These are phyloP conservation scores for Eulimnadia texana DNA, from an alignment of 1,140 invertebrate species.

Conservation along the genomic window DNA sequence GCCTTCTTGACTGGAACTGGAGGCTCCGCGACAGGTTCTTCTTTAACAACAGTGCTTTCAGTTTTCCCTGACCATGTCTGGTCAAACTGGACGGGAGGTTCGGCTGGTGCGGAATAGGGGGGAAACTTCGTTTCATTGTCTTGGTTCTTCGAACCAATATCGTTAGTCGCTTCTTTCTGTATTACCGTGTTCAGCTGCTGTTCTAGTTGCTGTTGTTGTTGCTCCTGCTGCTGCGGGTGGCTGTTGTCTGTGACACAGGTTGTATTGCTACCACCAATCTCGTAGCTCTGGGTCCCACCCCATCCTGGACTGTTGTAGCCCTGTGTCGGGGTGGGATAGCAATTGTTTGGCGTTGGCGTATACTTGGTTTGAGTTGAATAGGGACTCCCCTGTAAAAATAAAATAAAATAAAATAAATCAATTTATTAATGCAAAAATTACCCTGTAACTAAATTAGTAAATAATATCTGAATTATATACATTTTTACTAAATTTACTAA, in stretches of 20 bases:
- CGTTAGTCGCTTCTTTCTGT: conserved; percentile 15
- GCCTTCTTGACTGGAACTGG: conserved; percentile 1
- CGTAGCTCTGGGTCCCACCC: conserved; percentile 1
- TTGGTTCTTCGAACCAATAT: conserved; percentile 5
- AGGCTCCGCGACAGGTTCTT: background rate
- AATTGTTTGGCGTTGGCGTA: conserved; percentile 5
- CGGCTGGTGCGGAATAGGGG: no score
- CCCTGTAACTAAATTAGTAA: no score
- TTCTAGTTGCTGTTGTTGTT: conserved; percentile 14
- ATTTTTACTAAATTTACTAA: no score
- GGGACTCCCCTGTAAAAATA: conserved; percentile 12
- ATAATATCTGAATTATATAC: no score
- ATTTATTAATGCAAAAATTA: no score
- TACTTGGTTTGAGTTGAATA: conserved; percentile 12
- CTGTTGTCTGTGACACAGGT: background rate
- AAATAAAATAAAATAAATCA: no score
- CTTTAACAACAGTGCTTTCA: background rate
- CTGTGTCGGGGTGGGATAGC: background rate
- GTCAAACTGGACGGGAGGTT: no score
- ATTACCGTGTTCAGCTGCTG: conserved; percentile 16
- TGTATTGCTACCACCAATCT: conserved; percentile 9
- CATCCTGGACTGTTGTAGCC: conserved; percentile 8
- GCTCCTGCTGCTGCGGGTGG: conserved; percentile 19
- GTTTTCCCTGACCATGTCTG: no score
- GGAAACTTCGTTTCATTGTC: no score